Conservation (phyloP, 1,140 invertebrate genomes). For the Cheumatopsyche charites region DNA sequence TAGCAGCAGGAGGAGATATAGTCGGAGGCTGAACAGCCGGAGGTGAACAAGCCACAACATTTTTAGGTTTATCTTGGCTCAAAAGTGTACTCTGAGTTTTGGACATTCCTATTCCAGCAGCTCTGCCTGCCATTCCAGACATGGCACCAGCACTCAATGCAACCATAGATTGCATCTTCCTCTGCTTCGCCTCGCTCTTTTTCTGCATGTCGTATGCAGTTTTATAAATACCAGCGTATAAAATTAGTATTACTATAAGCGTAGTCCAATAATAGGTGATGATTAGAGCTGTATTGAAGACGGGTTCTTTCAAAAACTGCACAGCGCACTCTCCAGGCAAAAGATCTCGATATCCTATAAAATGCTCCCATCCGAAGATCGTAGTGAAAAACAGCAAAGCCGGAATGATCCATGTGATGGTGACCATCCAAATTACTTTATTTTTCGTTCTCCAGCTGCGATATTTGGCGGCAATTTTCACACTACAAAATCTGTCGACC, state of each 20-base stretch:
- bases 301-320: conserved; percentile 96
- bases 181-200: conserved; percentile 93
- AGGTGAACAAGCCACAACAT: conserved; percentile 46
- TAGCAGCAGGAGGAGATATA: conserved; percentile 49
- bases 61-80: conserved; percentile 73
- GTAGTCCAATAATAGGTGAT: conserved; percentile 99
- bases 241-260: conserved; percentile 87
- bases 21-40: conserved; percentile 23
- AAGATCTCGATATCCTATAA: conserved; percentile 89
- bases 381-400: conserved; percentile 96
- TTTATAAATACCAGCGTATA: conserved; percentile 98
- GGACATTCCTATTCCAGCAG: conserved; percentile 82
- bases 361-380: conserved; percentile 99
- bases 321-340: conserved; percentile 91
- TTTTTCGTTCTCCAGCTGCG: conserved; percentile 95
- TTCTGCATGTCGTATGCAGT: conserved; percentile 98
- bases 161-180: conserved; percentile 94
- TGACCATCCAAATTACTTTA: conserved; percentile 90
- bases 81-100: conserved; percentile 76
- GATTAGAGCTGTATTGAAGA: conserved; percentile 97
- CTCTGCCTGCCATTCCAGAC: conserved; percentile 86
- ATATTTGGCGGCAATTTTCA: conserved; percentile 98
- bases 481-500: conserved; percentile 98
- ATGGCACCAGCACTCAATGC: conserved; percentile 85
- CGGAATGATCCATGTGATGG: conserved; percentile 98